Evolutionary conservation across 1,140 invertebrate species (phyloP).

Genomic region (Cherax quadricarinatus): DNA sequence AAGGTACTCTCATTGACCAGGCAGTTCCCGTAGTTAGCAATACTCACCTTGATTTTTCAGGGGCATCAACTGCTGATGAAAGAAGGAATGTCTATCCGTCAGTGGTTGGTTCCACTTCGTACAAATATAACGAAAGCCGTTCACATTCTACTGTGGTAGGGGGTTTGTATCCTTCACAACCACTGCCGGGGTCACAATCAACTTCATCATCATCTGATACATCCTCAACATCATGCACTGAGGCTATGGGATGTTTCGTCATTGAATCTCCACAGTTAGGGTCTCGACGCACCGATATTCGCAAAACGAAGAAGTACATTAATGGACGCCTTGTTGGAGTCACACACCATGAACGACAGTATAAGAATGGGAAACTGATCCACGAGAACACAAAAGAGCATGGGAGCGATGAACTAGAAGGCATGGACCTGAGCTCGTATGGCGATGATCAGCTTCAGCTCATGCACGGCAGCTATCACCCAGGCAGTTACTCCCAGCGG

Average conservation of each 20-base stretch:
- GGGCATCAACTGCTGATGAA: conserved; percentile 7
- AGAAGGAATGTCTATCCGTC: background rate
- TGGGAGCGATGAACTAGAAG: conserved; percentile 24
- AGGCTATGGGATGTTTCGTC: conserved; percentile 16
- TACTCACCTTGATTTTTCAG: background rate
- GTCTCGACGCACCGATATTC: conserved; percentile 38
- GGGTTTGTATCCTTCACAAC: background rate
- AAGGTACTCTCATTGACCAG: background rate
- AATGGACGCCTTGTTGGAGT: conserved; percentile 52
- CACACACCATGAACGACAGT: conserved; percentile 40
- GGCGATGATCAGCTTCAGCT: conserved; percentile 35
- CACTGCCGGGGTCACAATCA: background rate
- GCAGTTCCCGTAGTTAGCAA: background rate
- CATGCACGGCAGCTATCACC: conserved; percentile 35
- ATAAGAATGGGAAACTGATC: conserved; percentile 42
- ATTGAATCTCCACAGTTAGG: background rate
- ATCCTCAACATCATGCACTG: background rate
- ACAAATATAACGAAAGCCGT: conserved; percentile 50
- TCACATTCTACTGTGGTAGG: background rate
- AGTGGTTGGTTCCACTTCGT: background rate
- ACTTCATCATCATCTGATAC: background rate
- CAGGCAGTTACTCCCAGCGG: conserved; percentile 51
- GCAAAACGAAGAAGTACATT: conserved; percentile 33
- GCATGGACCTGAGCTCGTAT: conserved; percentile 13
- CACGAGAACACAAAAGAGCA: conserved; percentile 53